Conservation (phyloP, 2,888 invertebrate genomes). For the Koerneria pararmatus region DNA sequence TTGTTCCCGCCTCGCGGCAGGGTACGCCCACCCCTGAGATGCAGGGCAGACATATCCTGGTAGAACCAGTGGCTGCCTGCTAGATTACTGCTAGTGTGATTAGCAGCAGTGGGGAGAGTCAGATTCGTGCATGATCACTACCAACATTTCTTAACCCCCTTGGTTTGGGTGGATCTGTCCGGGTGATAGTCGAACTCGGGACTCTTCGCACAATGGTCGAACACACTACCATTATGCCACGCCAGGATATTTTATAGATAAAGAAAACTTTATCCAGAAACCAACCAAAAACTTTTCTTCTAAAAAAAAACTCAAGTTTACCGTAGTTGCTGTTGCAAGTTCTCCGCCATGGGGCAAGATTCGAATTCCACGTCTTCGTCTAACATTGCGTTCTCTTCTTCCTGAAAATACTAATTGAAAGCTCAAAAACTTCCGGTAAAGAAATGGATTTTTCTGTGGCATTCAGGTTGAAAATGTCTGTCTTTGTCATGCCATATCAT, state of each 20-base stretch:
- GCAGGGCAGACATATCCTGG: no score
- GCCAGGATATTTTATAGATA: background rate
- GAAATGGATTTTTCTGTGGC: background rate
- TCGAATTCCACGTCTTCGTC: slow-evolving; percentile 58
- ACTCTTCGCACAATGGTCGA: no score
- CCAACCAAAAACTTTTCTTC: background rate
- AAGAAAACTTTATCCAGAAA: background rate
- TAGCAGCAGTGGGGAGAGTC: no score
- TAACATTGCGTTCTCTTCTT: slow-evolving; percentile 47
- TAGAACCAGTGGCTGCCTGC: no score
- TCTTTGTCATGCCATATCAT: slow-evolving; percentile 1
- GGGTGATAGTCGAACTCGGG: no score
- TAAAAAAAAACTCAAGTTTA: background rate
- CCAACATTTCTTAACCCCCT: no score
- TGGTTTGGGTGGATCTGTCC: no score
- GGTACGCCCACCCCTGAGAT: no score
- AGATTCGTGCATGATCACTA: no score
- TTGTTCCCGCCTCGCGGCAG: no score
- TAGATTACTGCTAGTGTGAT: no score
- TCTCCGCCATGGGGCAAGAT: slow-evolving; percentile 76
- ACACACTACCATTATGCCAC: background rate
- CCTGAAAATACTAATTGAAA: slow-evolving; percentile 15
- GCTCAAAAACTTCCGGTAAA: background rate
- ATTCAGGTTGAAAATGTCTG: background rate
- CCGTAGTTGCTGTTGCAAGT: slow-evolving; percentile 69